Evolutionary conservation across 2,888 invertebrate genomes (phyloP).

Genomic region (Drosophila nigricruria): DNA sequence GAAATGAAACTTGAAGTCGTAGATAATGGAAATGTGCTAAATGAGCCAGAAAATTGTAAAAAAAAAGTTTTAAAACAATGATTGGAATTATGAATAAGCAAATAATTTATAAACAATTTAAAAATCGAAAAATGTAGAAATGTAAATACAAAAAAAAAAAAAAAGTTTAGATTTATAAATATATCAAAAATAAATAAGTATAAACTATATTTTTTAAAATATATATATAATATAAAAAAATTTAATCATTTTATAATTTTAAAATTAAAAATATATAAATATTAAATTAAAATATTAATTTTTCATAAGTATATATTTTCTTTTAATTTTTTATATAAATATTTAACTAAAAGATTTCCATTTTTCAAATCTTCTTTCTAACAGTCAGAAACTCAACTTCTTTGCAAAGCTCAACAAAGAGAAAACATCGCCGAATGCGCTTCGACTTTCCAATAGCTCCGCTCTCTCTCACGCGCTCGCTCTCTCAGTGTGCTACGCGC

Average conservation of each 20-base stretch:
- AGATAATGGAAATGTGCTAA: slow-evolving; percentile 10
- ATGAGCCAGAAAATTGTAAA: slow-evolving; percentile 19
- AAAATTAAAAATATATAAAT: background rate
- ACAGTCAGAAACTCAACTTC: slow-evolving; percentile 21
- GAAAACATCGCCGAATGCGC: slow-evolving; percentile 33
- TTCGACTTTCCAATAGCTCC: slow-evolving; percentile 43
- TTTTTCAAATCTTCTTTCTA: slow-evolving; percentile 33
- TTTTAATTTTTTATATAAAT: background rate
- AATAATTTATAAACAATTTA: background rate
- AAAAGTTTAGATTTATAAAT: background rate
- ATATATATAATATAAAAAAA: background rate
- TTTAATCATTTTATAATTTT: background rate
- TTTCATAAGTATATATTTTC: background rate
- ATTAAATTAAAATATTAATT: background rate
- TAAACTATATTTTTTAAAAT: background rate
- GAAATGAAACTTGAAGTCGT: slow-evolving; percentile 10
- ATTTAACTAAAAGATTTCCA: background rate
- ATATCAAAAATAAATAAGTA: background rate
- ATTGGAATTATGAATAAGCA: background rate
- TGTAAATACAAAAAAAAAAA: background rate
- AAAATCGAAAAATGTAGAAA: background rate
- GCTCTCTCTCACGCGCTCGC: slow-evolving; percentile 26
- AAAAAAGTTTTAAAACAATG: background rate
- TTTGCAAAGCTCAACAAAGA: slow-evolving; percentile 30
- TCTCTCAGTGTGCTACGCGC: slow-evolving; percentile 12